phyloP scores from a whole-genome alignment of 2,113 vertebrate genomes.

The Vidua chalybeata region DNA sequence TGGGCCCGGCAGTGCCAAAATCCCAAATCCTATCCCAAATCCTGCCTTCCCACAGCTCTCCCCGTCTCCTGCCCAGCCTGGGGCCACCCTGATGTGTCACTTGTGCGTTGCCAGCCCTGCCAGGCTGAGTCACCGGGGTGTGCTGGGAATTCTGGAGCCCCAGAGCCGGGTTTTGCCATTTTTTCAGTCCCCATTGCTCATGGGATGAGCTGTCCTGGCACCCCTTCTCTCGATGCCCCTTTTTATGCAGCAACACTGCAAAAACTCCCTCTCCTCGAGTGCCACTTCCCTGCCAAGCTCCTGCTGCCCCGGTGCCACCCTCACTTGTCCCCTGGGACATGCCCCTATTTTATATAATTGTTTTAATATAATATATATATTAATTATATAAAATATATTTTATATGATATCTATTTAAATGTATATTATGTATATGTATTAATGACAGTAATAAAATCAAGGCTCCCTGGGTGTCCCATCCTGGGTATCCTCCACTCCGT shows the following conservation, averaged over 20 bases:
- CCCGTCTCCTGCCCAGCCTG: background rate
- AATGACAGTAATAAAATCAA: background rate
- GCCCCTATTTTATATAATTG: rapidly evolving
- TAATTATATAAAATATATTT: background rate
- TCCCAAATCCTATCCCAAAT: background rate
- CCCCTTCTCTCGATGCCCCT: background rate
- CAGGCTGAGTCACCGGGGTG: constrained; percentile 47
- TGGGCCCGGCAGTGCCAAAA: background rate
- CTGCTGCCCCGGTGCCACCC: background rate
- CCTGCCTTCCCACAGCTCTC: background rate
- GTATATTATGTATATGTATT: rapidly evolving
- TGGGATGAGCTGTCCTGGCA: background rate
- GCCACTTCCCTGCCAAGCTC: background rate
- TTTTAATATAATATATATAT: background rate
- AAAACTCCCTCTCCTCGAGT: rapidly evolving
- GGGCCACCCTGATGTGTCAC: background rate
- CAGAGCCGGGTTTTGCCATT: rapidly evolving
- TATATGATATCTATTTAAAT: too few species aligned
- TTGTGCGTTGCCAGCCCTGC: background rate
- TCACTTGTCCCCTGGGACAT: rapidly evolving
- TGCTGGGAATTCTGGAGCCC: constrained; percentile 13
- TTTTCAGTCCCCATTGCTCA: background rate
- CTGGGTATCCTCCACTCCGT: rapidly evolving
- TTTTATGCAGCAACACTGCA: rapidly evolving
- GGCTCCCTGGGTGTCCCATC: background rate